Base-by-base conservation (phyloP, 2,888 invertebrate species). In the Crioceris asparagi region DNA sequence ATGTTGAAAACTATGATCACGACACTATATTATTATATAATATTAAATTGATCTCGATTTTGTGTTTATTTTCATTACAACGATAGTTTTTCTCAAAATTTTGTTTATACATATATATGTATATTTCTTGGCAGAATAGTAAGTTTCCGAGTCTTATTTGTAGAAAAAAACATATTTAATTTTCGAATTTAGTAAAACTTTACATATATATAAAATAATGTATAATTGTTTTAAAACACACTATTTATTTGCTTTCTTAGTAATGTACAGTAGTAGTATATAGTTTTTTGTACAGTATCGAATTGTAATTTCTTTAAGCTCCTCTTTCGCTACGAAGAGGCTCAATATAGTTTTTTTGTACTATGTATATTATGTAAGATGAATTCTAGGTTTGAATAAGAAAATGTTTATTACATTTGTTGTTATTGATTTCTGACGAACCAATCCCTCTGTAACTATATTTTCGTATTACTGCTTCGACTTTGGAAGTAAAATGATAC, bases 331-430 rank as follows among this genome's bases (percentile, higher is more conserved):
- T n/a, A n/a, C n/a, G 14, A 39, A 47, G 57, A 56, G 63, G 56
- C 53, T 53, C 54, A 56, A 59, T 56, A 60, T 58, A 76, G 52
- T 77, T 79, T 77, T 78, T 80, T 81, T 80, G 79, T 81, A 80
- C 79, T 79, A 79, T 81, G 79, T 79, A 80, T 79, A 79, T 79
- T 79, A 79, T 79, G 79, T 80, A 79, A 75, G 77, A 77, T 75
- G n/a, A n/a, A n/a, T n/a, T 75, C 76, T 77, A 79, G 77, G 71
- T 71, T 72, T 71, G 68, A 72, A 71, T 72, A 72, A 71, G 68
- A 71, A 69, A 72, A 57, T 56, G 65, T 66, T 66, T 66, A 67
- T 66, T 57, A 60, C 41, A 43, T 32, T 33, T 25, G 3, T 15
- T 18, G 17, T 12, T 39, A 19, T 26, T 35, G 18, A 18, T 40